phyloP scores from a whole-genome alignment of 35 echinoderm and acorn worm species.

The Lytechinus pictus region DNA sequence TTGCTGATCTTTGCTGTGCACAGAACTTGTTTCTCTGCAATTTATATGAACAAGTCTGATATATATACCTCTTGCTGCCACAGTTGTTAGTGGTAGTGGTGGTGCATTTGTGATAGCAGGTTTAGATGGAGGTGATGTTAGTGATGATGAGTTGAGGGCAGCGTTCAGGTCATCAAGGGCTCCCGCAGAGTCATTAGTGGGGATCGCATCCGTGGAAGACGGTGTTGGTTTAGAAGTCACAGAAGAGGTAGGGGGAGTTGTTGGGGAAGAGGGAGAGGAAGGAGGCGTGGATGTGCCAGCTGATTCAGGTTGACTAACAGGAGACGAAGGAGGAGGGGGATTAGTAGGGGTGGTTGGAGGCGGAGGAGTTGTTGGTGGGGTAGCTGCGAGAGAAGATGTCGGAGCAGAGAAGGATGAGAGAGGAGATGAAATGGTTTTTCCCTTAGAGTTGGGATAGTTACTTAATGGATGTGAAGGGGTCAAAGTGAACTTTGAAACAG shows the following conservation, averaged over 20 bases:
- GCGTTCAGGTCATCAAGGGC: not conserved
- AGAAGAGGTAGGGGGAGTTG: not conserved
- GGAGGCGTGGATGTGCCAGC: not conserved
- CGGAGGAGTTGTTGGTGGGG: not conserved
- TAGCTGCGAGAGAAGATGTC: not conserved
- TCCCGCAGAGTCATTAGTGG: not conserved
- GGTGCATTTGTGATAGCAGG: not conserved
- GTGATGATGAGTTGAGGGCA: constrained; percentile 20
- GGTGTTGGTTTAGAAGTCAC: not conserved
- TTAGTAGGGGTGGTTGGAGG: not conserved
- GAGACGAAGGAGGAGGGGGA: not conserved
- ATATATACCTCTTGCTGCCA: not conserved
- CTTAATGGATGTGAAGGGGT: not conserved
- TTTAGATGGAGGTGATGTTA: constrained; percentile 7
- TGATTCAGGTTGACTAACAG: not conserved
- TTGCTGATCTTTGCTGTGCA: no score
- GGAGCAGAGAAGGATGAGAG: not conserved
- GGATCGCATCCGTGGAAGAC: not conserved
- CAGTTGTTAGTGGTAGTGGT: not conserved
- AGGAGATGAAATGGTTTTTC: not conserved
- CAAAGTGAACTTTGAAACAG: not conserved
- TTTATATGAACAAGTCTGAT: no score
- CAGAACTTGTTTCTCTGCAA: no score
- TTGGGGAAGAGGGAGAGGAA: not conserved
- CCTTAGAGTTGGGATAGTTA: not conserved